Evolutionary conservation across 2,888 invertebrate genomes (phyloP).

Genomic region (Tetrapedia diversipes): DNA sequence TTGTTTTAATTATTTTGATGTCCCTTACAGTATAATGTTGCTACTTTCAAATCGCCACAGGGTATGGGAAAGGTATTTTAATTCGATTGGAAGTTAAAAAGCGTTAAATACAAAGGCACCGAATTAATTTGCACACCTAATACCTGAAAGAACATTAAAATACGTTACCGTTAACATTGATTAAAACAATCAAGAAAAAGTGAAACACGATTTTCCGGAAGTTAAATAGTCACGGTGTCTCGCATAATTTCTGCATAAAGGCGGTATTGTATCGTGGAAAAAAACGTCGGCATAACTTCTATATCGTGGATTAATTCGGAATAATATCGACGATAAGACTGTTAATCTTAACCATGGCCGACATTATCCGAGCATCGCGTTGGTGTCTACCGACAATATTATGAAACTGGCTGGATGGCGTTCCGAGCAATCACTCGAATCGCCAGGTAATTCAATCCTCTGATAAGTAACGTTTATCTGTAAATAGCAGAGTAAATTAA

Average conservation of each 20-base stretch:
- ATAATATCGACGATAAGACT: conserved; percentile 65
- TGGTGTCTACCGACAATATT: conserved; percentile 48
- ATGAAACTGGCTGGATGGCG: conserved; percentile 41
- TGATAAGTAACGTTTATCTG: conserved; percentile 28
- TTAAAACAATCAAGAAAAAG: too few relatives aligned
- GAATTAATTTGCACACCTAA: too few relatives aligned
- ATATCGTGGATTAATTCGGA: conserved; percentile 65
- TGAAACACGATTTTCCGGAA: too few relatives aligned
- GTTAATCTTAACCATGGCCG: conserved; percentile 68
- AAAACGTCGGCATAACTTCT: conserved; percentile 42
- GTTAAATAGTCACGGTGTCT: too few relatives aligned
- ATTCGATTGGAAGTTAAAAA: too few relatives aligned
- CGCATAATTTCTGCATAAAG: conserved; percentile 1
- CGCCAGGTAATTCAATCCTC: conserved; percentile 39
- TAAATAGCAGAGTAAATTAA: conserved; percentile 21
- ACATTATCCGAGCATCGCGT: conserved; percentile 54
- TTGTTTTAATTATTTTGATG: too few relatives aligned
- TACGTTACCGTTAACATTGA: too few relatives aligned
- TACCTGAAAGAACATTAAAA: too few relatives aligned
- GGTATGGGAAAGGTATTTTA: too few relatives aligned
- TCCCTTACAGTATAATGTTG: too few relatives aligned
- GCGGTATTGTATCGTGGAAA: conserved; percentile 21
- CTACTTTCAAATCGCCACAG: too few relatives aligned
- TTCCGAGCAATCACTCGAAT: conserved; percentile 46
- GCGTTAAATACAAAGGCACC: too few relatives aligned